Evolutionary conservation across 2,888 invertebrate genomes (phyloP), one percentile per base, ranked within the genome.

Genomic region (Nudaria mundana): DNA sequence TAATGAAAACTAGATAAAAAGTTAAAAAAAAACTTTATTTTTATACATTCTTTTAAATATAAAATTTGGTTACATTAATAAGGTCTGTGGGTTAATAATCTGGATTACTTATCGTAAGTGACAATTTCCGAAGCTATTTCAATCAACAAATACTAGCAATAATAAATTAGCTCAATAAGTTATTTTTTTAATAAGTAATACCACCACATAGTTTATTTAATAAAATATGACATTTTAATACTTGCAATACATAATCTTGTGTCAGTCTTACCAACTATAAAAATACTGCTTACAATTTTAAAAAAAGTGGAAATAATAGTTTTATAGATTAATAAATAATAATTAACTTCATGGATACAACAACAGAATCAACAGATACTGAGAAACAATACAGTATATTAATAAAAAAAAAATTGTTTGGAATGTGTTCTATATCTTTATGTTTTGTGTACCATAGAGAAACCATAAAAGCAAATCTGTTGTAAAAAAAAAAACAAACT

Each of bases 231-330:
- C 63, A 68, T 65, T 76, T 76, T 78, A 85, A 84, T 84, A 84
- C 81, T 83, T 76, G 74, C 65, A 77, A 79, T 81, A 82, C 75
- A 82, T 76, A 71, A 73, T 71, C 63, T 75, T 79, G 80, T 77
- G 81, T 86, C 86, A 87, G 87, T 86, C 87, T 86, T 86, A 86
- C 77, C 52, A 77, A 76, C 81, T 85, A 84, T 76, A 67, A 71
- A 77, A 83, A 85, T 85, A 86, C 83, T 85, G 83, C 71, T 76
- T 75, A 76, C 69, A 79, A 70, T 74, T 65, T n/a, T n/a, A n/a
- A n/a, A 69, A 59, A 64, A 63, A 65, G 57, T 66, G 66, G 63
- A 70, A 73, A 70, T 56, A 65, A 60, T 63, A 51, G 57, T 49
- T 60, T n/a, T n/a, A n/a, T 48, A 53, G 48, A 64, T 58, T 59